Evolutionary conservation across 2,797 vertebrate genomes (phyloP).

Genomic region (Hypotaenidia philippensis): DNA sequence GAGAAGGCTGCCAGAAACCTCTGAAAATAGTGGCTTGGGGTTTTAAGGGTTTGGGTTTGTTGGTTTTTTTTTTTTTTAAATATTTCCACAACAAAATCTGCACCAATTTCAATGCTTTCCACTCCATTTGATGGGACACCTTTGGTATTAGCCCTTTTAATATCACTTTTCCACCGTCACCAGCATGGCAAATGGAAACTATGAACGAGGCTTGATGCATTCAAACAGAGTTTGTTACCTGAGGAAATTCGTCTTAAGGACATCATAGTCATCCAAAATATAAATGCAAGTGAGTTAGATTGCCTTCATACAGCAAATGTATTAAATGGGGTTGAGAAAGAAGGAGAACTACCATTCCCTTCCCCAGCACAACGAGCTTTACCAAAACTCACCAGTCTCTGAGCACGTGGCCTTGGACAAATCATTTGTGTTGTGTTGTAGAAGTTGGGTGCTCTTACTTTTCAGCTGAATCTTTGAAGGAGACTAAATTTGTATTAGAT

Average conservation of each 20-base stretch:
- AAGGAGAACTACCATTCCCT: neutral
- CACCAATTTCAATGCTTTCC: neutral
- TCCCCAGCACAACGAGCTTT: neutral
- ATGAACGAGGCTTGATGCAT: neutral
- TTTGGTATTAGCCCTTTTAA: conserved; percentile 5
- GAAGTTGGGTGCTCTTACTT: neutral
- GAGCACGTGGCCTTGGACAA: neutral
- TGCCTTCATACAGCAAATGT: neutral
- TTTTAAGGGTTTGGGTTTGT: neutral
- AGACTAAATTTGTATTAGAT: neutral
- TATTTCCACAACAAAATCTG: conserved; percentile 39
- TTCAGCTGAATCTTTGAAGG: neutral
- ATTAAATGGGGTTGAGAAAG: neutral
- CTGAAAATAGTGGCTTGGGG: neutral
- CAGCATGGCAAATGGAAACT: neutral
- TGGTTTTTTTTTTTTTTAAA: neutral
- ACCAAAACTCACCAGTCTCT: neutral
- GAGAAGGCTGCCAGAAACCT: conserved; percentile 38
- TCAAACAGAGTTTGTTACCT: neutral
- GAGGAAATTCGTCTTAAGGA: neutral
- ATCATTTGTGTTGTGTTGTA: neutral
- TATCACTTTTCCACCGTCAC: neutral
- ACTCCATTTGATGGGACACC: neutral
- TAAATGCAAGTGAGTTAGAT: neutral
- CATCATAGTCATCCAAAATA: neutral